phyloP scores from a whole-genome alignment of 2,888 invertebrate genomes.

The Lepidochitona cinerea region DNA sequence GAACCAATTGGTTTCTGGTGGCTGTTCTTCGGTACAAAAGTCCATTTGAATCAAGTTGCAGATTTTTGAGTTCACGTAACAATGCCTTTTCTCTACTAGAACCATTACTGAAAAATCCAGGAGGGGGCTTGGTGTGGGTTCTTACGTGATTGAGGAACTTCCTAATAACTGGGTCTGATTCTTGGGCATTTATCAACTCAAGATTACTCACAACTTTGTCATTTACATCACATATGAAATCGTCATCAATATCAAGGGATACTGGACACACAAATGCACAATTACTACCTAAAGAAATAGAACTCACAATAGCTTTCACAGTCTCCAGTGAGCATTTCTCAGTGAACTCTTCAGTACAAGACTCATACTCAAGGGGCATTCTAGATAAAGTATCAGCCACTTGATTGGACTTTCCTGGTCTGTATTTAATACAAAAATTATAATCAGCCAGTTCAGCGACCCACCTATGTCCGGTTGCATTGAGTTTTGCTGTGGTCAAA shows the following conservation, averaged over 20 bases:
- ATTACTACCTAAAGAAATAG: no score
- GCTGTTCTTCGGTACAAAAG: not conserved
- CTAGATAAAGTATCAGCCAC: conserved; percentile 21
- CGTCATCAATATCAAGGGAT: no score
- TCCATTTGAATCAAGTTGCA: not conserved
- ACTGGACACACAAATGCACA: no score
- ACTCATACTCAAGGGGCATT: not conserved
- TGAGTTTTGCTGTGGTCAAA: conserved; percentile 19
- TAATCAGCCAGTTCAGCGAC: conserved; percentile 16
- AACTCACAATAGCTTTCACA: not conserved
- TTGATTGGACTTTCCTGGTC: conserved; percentile 7
- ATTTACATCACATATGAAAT: no score
- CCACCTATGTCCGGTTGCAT: conserved; percentile 22
- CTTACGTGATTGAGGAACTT: not conserved
- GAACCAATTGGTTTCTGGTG: not conserved
- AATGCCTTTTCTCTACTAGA: not conserved
- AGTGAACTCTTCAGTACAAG: not conserved
- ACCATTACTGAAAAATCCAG: not conserved
- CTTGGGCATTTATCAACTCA: not conserved
- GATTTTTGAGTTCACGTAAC: not conserved
- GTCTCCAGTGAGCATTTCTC: not conserved
- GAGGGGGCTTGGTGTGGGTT: not conserved
- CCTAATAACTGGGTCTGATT: not conserved
- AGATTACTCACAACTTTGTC: no score
- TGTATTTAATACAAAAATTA: conserved; percentile 10